These are phyloP conservation scores for Ormyrus nitidulus DNA, from an alignment of 2,888 invertebrate genomes.

Conservation along the genomic window DNA sequence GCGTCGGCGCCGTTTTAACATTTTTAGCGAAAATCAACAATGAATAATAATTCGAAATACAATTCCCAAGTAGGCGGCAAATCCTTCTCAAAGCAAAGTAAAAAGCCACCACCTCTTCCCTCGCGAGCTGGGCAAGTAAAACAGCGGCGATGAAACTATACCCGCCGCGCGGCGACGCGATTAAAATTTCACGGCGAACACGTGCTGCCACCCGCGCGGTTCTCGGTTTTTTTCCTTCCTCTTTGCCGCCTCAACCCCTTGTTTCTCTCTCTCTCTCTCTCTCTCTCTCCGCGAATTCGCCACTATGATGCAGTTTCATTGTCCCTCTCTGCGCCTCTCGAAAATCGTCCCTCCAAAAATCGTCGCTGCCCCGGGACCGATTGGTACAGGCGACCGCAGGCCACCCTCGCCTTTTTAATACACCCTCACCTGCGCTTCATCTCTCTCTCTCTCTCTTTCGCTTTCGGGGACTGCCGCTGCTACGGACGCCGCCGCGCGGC, in stretches of 20 bases:
- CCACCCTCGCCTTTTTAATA: constrained; percentile 72
- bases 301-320: not conserved
- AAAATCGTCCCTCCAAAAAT: not conserved
- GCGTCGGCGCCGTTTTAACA: too few relatives aligned
- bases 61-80: too few relatives aligned
- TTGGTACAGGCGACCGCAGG: constrained; percentile 65
- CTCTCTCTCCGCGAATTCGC: not conserved
- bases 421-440: constrained; percentile 70
- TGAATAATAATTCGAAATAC: too few relatives aligned
- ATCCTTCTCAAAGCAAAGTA: too few relatives aligned
- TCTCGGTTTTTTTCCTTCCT: constrained; percentile 53
- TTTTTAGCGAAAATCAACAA: too few relatives aligned
- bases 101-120: too few relatives aligned
- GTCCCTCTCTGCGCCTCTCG: constrained; percentile 57
- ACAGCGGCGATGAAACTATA: too few relatives aligned
- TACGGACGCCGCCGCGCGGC: not conserved
- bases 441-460: constrained; percentile 14
- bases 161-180: constrained; percentile 68
- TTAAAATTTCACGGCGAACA: constrained; percentile 72
- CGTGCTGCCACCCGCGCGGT: constrained; percentile 58
- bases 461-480: too few relatives aligned
- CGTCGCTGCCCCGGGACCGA: constrained; percentile 46
- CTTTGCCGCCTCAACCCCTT: constrained; percentile 36
- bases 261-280: not conserved
- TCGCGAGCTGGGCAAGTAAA: too few relatives aligned